Conservation (phyloP, 2,888 invertebrate genomes). For the Tineola bisselliella region DNA sequence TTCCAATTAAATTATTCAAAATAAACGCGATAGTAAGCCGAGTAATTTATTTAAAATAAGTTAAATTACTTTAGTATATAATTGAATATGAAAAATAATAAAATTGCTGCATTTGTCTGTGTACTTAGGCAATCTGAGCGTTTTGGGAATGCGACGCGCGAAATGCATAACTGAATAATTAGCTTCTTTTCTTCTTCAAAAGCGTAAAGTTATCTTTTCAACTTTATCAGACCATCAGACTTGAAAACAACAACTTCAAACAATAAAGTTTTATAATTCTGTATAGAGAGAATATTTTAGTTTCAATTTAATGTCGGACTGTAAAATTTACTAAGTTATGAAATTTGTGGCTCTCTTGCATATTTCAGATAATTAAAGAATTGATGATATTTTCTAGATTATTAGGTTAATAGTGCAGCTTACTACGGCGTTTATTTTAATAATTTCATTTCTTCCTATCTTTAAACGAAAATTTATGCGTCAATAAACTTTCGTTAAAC, state of each 20-base stretch:
- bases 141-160: not conserved
- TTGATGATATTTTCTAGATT: too few species aligned
- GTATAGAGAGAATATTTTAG: not conserved
- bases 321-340: not conserved
- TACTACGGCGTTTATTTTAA: too few species aligned
- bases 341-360: not conserved
- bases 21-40: too few species aligned
- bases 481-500: not conserved
- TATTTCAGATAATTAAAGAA: not conserved
- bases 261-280: not conserved
- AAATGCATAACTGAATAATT: constrained; percentile 2
- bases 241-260: not conserved
- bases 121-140: too few species aligned
- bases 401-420: too few species aligned
- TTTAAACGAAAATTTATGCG: too few species aligned
- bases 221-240: not conserved
- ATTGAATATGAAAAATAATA: too few species aligned
- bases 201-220: not conserved
- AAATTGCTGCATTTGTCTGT: too few species aligned
- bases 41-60: too few species aligned
- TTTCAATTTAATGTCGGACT: not conserved
- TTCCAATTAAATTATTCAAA: too few species aligned
- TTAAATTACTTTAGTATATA: too few species aligned
- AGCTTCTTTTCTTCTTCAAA: not conserved
- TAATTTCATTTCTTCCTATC: too few species aligned